Base-by-base conservation (phyloP, 2,888 invertebrate genomes). In the Drosophila mettleri region DNA sequence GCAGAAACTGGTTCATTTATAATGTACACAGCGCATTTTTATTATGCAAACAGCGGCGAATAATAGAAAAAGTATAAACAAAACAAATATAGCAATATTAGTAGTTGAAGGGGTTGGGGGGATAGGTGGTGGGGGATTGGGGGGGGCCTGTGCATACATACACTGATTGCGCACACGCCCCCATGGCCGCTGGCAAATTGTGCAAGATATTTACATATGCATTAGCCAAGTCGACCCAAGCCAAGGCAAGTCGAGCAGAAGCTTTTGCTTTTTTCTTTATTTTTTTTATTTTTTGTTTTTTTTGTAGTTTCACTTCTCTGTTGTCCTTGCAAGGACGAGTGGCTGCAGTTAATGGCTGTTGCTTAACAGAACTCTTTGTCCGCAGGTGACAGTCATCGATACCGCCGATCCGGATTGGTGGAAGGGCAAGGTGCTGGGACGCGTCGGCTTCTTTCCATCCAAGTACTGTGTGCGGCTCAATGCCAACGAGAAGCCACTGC, bases 381-480 rank as follows among this genome's bases (percentile, higher is more conserved):
- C 34, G n/a, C 48, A 96, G 92, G 96, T 98, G 57, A 98, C 97
- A 12, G 98, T 98, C 63, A 97, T 97, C 78, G 98, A 98, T 91
- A 98, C 97, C 46, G 95, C 98, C 0, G 98, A 98, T 92, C 96
- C 97, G 12, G 98, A 98, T 90, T 98, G 98, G 98, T 98, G 98
- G 98, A 97, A 98, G 93, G 98, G 98, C 48, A 98, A 98, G 92
- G 97, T 97, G 89, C 93, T 98, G 69, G 98, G 98, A 29, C 95
- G 96, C 87, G 94, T 96, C 52, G 98, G 98, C 12, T 98, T 96
- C 93, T 98, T 98, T 91, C 98, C 98, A 5, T 98, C 98, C 27
- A 98, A 98, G 89, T 98, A 98, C 90, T 98, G 98, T 80, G 97
- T 97, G 66, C 96, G 97, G 88, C 93, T 98, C 62, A 96, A 97